A percentile compares a stretch with the other conserved stretches of the same genome.
These are phyloP conservation scores for Pangasius sanitwongsei DNA, from an alignment of 2,797 vertebrate genomes.

Conservation along the genomic window DNA sequence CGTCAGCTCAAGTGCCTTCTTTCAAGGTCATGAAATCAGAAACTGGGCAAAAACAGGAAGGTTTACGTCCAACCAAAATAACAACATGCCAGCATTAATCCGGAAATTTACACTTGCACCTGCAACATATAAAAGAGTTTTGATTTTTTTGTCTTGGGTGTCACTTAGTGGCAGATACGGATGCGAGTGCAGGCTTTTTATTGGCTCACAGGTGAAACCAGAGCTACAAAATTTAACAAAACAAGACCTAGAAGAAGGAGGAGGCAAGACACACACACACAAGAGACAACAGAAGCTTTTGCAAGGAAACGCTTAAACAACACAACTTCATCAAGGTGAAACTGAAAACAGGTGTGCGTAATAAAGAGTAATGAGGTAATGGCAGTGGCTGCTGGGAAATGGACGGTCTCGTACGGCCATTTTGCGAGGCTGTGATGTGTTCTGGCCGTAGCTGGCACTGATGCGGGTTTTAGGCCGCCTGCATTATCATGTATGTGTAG, in stretches of 20 bases:
- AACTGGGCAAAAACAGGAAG: background rate
- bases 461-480: background rate
- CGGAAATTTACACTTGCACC: background rate
- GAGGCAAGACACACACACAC: background rate
- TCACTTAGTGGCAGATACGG: background rate
- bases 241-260: background rate
- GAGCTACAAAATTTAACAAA: background rate
- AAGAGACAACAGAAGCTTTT: background rate
- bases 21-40: background rate
- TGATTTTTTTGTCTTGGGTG: background rate
- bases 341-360: background rate
- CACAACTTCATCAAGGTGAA: background rate
- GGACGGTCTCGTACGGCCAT: background rate
- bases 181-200: background rate
- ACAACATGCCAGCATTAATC: background rate
- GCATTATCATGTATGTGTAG: background rate
- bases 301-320: background rate
- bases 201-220: background rate
- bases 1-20: background rate
- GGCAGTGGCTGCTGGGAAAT: background rate
- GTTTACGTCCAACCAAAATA: background rate
- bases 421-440: background rate
- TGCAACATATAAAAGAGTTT: background rate
- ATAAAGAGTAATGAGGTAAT: background rate
- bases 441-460: background rate